Evolutionary conservation across 2,113 vertebrate species (phyloP).

Genomic region (Gymnocephalus cernua): DNA sequence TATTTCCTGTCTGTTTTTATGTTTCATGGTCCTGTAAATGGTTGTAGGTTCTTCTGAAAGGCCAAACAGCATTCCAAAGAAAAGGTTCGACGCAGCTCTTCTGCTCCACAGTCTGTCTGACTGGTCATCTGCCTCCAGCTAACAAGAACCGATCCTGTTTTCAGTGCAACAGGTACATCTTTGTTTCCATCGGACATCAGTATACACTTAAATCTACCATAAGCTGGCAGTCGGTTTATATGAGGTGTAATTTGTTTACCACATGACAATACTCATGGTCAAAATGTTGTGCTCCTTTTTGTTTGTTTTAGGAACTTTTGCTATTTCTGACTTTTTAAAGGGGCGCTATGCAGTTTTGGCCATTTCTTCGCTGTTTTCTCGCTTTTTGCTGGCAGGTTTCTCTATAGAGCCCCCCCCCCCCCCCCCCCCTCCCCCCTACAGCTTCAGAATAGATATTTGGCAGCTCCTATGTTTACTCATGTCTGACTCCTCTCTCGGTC

Average conservation of each 20-base stretch:
- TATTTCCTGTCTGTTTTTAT: neutral
- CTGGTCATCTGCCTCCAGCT: conserved; percentile 89
- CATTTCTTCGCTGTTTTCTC: too few relatives aligned
- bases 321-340: neutral
- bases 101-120: conserved; percentile 97
- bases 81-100: conserved; percentile 99
- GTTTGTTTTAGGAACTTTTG: neutral
- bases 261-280: neutral
- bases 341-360: too few relatives aligned
- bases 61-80: conserved; percentile 97
- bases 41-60: conserved; percentile 89
- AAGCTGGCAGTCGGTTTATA: neutral
- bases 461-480: too few relatives aligned
- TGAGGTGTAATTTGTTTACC: neutral
- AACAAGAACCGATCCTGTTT: conserved; percentile 86
- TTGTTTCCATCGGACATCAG: neutral
- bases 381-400: too few relatives aligned
- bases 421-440: too few relatives aligned
- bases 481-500: too few relatives aligned
- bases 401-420: too few relatives aligned
- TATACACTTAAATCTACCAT: neutral
- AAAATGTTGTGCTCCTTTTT: neutral
- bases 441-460: too few relatives aligned
- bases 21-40: neutral
- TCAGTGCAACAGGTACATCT: conserved; percentile 92